Base-by-base conservation (phyloP, 1,140 invertebrate species). In the Planococcus citri region DNA sequence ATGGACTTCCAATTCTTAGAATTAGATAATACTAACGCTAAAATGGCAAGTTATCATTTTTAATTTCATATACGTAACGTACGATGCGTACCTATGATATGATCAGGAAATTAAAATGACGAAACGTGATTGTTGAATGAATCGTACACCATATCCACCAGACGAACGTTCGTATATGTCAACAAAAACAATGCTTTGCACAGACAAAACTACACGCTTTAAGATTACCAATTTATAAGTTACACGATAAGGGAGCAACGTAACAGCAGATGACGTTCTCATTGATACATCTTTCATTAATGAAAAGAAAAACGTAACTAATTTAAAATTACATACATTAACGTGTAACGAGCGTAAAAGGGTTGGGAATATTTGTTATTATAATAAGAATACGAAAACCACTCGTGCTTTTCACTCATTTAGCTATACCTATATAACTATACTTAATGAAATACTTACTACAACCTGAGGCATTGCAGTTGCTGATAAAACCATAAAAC, bases 211-310 rank as follows among this genome's bases (percentile, higher is more conserved):
- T n/a, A 33, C 29, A 51, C 17, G 41, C 41, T 51, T 51, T 20
- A n/a, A 17, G 17, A 51, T 51, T 51, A 51, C 17, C 41, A 51
- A 51, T 51, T 51, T 51, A 51, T n/a, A 51, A 51, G 10, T 51
- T 9, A 9, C n/a, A 20, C n/a, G 41, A 51, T 51, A 51, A 51
- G 41, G n/a, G 17, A 17, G n/a, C 17, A 4, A 17, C 41, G n/a
- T 51, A 51, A 51, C 41, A n/a, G n/a, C n/a, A 51, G 41, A 51
- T 51, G 41, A 17, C 41, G 41, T 51, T 51, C 41, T 51, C 41
- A 51, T 51, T 51, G 41, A 51, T 51, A n/a, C n/a, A 51, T 51
- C 41, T 51, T 51, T 51, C 41, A 51, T 51, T 51, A 51, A 51
- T 20, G 29, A 33, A 33, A 33, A 33, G 29, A 33, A 33, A 12